A percentile compares a stretch with the other conserved stretches of the same genome.
phyloP scores from a whole-genome alignment of 2,888 invertebrate genomes.

The Disparrhopalites patrizii region DNA sequence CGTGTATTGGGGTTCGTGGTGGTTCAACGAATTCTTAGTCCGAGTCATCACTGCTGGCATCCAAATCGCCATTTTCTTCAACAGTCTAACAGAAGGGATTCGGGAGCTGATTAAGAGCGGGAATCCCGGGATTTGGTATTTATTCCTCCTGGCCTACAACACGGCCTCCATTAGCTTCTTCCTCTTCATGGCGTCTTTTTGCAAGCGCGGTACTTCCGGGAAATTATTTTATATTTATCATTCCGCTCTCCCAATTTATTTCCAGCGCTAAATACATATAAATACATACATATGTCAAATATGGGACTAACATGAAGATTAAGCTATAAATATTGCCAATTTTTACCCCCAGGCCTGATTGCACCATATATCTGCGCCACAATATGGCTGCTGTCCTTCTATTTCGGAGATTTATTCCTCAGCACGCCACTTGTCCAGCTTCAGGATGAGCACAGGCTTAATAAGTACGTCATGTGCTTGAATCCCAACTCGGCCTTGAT shows the following conservation, averaged over 20 bases:
- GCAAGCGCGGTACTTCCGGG: conserved; percentile 5
- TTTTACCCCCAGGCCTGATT: background rate
- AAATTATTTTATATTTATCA: background rate
- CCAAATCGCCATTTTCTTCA: background rate
- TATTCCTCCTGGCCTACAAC: conserved; percentile 8
- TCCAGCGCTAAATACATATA: too few relatives aligned
- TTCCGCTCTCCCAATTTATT: too few relatives aligned
- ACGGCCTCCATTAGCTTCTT: conserved; percentile 13
- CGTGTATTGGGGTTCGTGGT: conserved; percentile 21
- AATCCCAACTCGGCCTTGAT: conserved; percentile 18
- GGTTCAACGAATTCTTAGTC: conserved; percentile 8
- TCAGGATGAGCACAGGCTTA: background rate
- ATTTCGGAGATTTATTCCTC: conserved; percentile 22
- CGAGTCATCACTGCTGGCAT: conserved; percentile 3
- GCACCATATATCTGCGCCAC: conserved; percentile 14
- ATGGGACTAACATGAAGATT: too few relatives aligned
- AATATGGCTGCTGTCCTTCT: conserved; percentile 14
- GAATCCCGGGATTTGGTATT: conserved; percentile 3
- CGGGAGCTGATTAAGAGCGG: conserved; percentile 2
- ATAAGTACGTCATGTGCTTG: conserved; percentile 6
- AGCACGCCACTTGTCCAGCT: background rate
- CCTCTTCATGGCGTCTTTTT: conserved; percentile 8
- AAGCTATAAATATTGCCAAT: too few relatives aligned
- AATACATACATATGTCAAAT: too few relatives aligned
- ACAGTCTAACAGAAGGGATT: background rate